Evolutionary conservation across 1,140 invertebrate species (phyloP), one percentile per base, ranked within the genome.

Genomic region (Stegodyphus mimosarum): DNA sequence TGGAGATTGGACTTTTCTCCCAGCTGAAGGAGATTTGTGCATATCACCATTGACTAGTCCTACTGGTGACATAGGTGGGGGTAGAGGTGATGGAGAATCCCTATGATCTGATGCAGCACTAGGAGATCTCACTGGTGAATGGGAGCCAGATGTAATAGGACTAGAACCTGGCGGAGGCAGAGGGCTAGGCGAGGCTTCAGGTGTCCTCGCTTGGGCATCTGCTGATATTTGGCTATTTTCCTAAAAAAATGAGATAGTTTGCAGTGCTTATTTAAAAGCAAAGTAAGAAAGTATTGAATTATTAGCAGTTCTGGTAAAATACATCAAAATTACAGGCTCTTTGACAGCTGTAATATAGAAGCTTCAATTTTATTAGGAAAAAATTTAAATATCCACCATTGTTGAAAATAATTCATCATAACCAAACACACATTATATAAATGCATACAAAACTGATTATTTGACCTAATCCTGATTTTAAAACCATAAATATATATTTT

Each of bases 121-220:
- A 48, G 83, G 69, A 79, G 87, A 74, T 55, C 73, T 55, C 11
- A 76, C 69, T 67, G 87, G 66, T 63, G 53, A 84, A 83, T 88
- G 83, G 63, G 86, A 79, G 50, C 87, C 79, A 17, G 87, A 86
- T 18, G 87, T 89, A 55, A 88, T 87, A 53, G 88, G 86, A 52
- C 87, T 88, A 48, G 87, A 69, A 5, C 84, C 66, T 81, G 87
- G 77, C 52, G 87, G 71, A 69, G 87, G 75, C 63, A 87, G 52
- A 69, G 86, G 85, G 86, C 86, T 75, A 72, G 79, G 71, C 60
- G 88, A 89, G 60, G 89, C 88, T 52, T 88, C 88, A 7, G 87
- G 72, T 6, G 88, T 87, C 17, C 72, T 81, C 72, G 52, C 69
- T 70, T 78, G 78, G 66, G 53, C 86, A 67, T 83, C 76, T 76